These are phyloP conservation scores for Ciona savignyi DNA, from an alignment of 23 tunicate species.

Conservation along the genomic window DNA sequence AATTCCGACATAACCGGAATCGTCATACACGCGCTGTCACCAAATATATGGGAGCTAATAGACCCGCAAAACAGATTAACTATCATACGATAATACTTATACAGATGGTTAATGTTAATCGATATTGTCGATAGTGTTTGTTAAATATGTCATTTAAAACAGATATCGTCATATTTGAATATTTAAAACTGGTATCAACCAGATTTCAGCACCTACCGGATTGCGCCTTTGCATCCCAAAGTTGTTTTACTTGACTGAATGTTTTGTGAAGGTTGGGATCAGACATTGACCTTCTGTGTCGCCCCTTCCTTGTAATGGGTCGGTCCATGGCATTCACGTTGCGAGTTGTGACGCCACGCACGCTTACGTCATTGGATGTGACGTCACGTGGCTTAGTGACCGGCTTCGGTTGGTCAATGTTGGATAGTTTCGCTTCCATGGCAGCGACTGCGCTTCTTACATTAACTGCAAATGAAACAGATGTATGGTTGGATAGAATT, in stretches of 20 bases:
- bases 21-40: too few relatives aligned
- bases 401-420: neutral
- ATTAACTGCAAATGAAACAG: slow-evolving; percentile 9
- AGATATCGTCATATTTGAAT: too few relatives aligned
- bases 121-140: too few relatives aligned
- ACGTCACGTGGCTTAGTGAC: neutral
- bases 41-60: too few relatives aligned
- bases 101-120: too few relatives aligned
- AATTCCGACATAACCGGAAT: too few relatives aligned
- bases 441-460: slow-evolving; percentile 40
- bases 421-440: slow-evolving; percentile 31
- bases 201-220: slow-evolving; percentile 42
- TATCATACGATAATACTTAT: too few relatives aligned
- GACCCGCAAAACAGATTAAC: too few relatives aligned
- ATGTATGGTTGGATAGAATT: too few relatives aligned
- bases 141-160: too few relatives aligned
- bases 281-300: slow-evolving; percentile 66
- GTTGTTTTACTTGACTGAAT: slow-evolving; percentile 45
- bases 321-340: neutral
- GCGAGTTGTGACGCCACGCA: neutral
- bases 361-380: neutral
- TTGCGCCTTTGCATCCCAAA: slow-evolving; percentile 62
- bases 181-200: too few relatives aligned
- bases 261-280: slow-evolving; percentile 49
- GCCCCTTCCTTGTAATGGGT: slow-evolving; percentile 14